Evolutionary conservation across 2,797 vertebrate genomes (phyloP), one percentile per base, ranked within the genome.

Genomic region (Fringilla coelebs): DNA sequence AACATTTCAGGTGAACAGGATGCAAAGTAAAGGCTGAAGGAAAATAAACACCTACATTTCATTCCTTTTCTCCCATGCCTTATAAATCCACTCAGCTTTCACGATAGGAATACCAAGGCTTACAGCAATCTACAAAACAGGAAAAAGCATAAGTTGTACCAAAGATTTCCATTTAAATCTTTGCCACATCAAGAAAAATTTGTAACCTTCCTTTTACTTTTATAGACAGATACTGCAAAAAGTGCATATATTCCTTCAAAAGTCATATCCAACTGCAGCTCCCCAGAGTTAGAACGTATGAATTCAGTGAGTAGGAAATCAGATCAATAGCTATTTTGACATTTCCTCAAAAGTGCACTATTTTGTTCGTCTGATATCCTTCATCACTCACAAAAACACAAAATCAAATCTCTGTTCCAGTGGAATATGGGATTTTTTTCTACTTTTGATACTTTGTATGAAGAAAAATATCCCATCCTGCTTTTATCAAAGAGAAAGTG

Each of bases 101-200:
- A 99, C 98, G 17, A 99, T 99, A 62, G 99, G 99, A 41, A 99
- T 99, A 55, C 99, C 99, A 97, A 99, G 98, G 88, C 99, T 99
- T 75, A 99, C 99, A 29, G 99, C 99, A 97, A 99, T 96, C 99
- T 99, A 96, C 60, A 90, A 96, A 80, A 88, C 26, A 96, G 41
- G 21, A 92, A 81, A 60, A 62, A 91, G 22, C 34, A 31, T 8
- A 65, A 67, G 19, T 40, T 24, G 28, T 8, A 89, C 20, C 26
- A 85, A 70, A 19, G 34, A 46, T 22, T 75, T 84, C 49, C 26
- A 61, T 34, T 85, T 58, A 38, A 75, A 21, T 79, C 57, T 74
- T 78, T 70, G 15, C 32, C 26, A 19, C 1, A 2, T 32, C 20
- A 55, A 85, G 28, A 73, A 80, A 88, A 75, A 79, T 2, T 13